Conservation (phyloP, 53 echinoderm and acorn worm species). For the Astropecten irregularis region DNA sequence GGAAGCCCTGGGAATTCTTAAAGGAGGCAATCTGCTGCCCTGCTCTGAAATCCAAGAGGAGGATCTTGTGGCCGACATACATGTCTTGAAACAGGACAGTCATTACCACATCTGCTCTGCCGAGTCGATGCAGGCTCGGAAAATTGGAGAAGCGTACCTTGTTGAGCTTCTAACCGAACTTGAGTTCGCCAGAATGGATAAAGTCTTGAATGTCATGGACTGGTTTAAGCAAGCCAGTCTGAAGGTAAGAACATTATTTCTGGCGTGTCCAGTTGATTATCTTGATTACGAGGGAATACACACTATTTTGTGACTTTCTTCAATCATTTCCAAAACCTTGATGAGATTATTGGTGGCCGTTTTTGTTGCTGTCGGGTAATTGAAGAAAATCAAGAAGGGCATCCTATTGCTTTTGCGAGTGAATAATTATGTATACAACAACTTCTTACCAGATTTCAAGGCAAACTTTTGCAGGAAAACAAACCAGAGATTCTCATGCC, state of each 20-base stretch:
- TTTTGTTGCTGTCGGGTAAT: too few relatives aligned
- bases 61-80: not conserved
- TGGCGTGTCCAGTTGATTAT: too few relatives aligned
- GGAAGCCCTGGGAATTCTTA: not conserved
- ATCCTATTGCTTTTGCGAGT: too few relatives aligned
- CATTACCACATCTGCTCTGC: not conserved
- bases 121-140: constrained; percentile 1
- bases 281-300: too few relatives aligned
- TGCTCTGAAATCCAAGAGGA: not conserved
- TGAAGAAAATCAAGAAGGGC: too few relatives aligned
- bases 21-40: not conserved
- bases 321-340: too few relatives aligned
- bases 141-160: not conserved
- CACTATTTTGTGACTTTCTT: too few relatives aligned
- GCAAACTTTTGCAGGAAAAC: too few relatives aligned
- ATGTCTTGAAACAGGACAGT: not conserved
- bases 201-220: not conserved
- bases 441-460: too few relatives aligned
- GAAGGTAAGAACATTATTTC: constrained; percentile 1
- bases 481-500: too few relatives aligned
- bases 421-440: too few relatives aligned
- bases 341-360: too few relatives aligned
- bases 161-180: not conserved
- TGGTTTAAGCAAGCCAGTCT: constrained; percentile 30
- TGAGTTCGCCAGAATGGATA: not conserved